Base-by-base conservation (phyloP, 2,113 vertebrate species). In the Mirounga angustirostris region DNA sequence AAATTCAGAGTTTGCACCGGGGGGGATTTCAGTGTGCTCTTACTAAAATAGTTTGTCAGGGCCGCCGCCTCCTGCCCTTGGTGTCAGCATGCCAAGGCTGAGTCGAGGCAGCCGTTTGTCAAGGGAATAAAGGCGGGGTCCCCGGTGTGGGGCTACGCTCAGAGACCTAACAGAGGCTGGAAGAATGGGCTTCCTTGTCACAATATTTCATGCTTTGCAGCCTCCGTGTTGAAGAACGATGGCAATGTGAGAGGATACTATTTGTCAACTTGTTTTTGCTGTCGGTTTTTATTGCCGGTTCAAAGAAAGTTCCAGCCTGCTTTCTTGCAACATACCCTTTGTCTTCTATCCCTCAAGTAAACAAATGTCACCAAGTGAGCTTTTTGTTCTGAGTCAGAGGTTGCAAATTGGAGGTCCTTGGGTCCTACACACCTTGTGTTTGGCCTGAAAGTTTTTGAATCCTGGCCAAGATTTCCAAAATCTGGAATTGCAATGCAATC, bases 151-250 rank as follows among this genome's bases (percentile, higher is more conserved):
- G 71, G 88, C 12, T 65, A 33, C 61, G 33, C 26, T 86, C 30
- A 89, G 96, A 97, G 98, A 91, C 71, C 54, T 79, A 76, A 94
- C 95, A 79, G 93, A 78, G 97, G 87, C 91, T 58, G 96, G 94
- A 85, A 73, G 71, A 96, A 95, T 21, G 10, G 97, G 95, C 79
- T 89, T 91, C 79, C 91, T 76, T 92, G 84, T 89, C 95, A 80
- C 81, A 59, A 58, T 96, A 28, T 16, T 78, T 92, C 71, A 46
- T 7, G 9, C 96, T 58, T 93, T 46, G 91, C 18, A 91, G 96
- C 92, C 93, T 96, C 91, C 24, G 52, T 0, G n/a, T 7, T 89
- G 94, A 96, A 81, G 90, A 93, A 73, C 7, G 81, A 65, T 69
- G 94, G 63, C 85, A 22, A 50, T 78, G 79, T 95, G 94, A 82